phyloP scores from a whole-genome alignment of 2,888 invertebrate genomes.

The Ennomos erosarius region DNA sequence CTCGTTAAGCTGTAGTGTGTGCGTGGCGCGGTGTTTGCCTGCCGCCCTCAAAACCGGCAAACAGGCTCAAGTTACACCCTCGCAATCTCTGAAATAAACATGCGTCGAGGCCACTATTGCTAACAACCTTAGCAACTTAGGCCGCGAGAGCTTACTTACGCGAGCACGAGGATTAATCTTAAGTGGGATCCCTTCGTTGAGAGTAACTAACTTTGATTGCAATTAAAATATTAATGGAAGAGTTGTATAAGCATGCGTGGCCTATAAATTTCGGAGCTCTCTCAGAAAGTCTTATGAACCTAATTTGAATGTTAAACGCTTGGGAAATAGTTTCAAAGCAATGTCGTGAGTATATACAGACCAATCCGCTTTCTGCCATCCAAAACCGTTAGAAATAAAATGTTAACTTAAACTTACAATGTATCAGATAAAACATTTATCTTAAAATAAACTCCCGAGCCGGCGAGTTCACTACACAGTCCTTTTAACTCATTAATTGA shows the following conservation, averaged over 20 bases:
- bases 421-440: constrained; percentile 14
- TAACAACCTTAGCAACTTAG: constrained; percentile 70
- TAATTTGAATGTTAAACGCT: constrained; percentile 36
- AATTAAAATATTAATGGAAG: constrained; percentile 64
- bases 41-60: constrained; percentile 71
- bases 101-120: constrained; percentile 69
- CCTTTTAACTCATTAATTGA: constrained; percentile 50
- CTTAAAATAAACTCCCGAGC: constrained; percentile 27
- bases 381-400: not conserved
- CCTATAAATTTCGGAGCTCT: constrained; percentile 32
- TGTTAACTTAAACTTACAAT: constrained; percentile 2
- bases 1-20: constrained; percentile 71
- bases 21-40: constrained; percentile 63
- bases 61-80: constrained; percentile 76
- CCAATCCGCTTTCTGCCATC: not conserved
- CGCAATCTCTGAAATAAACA: constrained; percentile 79
- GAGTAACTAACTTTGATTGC: constrained; percentile 66
- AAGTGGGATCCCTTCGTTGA: constrained; percentile 57
- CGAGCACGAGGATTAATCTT: constrained; percentile 65
- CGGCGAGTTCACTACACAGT: constrained; percentile 39
- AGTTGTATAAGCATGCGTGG: constrained; percentile 34
- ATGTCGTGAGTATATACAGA: no score
- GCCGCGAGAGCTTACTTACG: constrained; percentile 65
- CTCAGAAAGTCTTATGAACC: constrained; percentile 34
- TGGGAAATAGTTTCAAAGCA: constrained; percentile 4